Evolutionary conservation across 2,797 vertebrate genomes (phyloP).

Genomic region (Oceanodroma leucorhoa): DNA sequence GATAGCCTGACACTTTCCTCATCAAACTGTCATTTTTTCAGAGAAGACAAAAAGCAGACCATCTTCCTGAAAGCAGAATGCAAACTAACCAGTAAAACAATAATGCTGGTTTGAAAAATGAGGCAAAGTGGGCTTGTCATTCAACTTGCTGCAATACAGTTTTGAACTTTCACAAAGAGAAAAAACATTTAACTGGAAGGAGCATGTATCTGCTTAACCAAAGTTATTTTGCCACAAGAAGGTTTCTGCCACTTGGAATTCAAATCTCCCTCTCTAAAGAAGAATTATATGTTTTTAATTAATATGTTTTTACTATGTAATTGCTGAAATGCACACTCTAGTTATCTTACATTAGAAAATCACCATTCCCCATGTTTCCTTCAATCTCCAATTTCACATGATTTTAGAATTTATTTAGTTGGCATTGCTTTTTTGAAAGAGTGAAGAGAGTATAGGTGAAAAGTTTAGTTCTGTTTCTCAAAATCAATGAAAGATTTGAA

Average conservation of each 20-base stretch:
- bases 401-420: not conserved
- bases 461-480: not conserved
- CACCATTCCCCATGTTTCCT: not conserved
- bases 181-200: not conserved
- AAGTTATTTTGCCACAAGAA: not conserved
- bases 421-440: not conserved
- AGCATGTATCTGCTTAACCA: not conserved
- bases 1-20: not conserved
- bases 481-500: not conserved
- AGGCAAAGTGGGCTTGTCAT: not conserved
- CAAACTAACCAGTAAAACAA: not conserved
- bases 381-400: not conserved
- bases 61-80: not conserved
- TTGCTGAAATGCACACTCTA: not conserved
- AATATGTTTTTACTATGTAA: not conserved
- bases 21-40: slow-evolving; percentile 18
- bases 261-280: not conserved
- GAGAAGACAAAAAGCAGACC: not conserved
- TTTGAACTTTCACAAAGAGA: not conserved
- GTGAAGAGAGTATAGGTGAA: not conserved
- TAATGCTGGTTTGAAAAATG: slow-evolving; percentile 19
- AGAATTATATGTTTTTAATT: not conserved
- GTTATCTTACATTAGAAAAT: not conserved
- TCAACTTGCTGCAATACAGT: not conserved
- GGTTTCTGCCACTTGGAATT: not conserved